phyloP scores from a whole-genome alignment of 1,140 invertebrate genomes.

The Capitella teleta region DNA sequence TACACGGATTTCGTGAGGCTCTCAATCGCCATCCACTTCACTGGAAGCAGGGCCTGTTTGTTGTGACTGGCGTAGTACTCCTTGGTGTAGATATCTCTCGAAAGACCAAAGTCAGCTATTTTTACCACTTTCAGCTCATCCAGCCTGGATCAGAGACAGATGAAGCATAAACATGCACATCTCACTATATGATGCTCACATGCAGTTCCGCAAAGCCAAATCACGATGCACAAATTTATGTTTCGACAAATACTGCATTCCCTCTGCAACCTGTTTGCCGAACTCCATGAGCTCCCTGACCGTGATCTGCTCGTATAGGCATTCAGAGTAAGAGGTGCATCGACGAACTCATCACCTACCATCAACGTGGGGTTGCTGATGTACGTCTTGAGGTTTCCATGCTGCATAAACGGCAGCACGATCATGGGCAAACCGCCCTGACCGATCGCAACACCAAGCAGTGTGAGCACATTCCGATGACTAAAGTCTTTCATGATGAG shows the following conservation, averaged over 20 bases:
- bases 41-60: slow-evolving; percentile 68
- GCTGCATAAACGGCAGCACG: slow-evolving; percentile 39
- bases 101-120: slow-evolving; percentile 71
- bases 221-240: slow-evolving; percentile 92
- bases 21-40: slow-evolving; percentile 91
- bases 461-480: slow-evolving; percentile 41
- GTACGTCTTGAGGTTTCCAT: slow-evolving; percentile 42
- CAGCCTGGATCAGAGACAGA: too few species aligned
- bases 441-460: slow-evolving; percentile 40
- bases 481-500: slow-evolving; percentile 47
- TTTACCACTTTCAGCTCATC: slow-evolving; percentile 88
- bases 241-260: slow-evolving; percentile 90
- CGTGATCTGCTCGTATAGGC: neutral
- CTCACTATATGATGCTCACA: too few species aligned
- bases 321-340: neutral
- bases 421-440: slow-evolving; percentile 38
- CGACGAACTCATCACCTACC: neutral
- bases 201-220: slow-evolving; percentile 86
- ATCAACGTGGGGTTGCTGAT: slow-evolving; percentile 16
- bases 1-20: slow-evolving; percentile 34
- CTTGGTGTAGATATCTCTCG: slow-evolving; percentile 63
- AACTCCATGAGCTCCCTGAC: slow-evolving; percentile 43
- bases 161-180: too few species aligned
- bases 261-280: slow-evolving; percentile 64
- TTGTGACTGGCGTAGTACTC: slow-evolving; percentile 75